Evolutionary conservation across 2,888 invertebrate genomes (phyloP).

Genomic region (Agrochola lota): DNA sequence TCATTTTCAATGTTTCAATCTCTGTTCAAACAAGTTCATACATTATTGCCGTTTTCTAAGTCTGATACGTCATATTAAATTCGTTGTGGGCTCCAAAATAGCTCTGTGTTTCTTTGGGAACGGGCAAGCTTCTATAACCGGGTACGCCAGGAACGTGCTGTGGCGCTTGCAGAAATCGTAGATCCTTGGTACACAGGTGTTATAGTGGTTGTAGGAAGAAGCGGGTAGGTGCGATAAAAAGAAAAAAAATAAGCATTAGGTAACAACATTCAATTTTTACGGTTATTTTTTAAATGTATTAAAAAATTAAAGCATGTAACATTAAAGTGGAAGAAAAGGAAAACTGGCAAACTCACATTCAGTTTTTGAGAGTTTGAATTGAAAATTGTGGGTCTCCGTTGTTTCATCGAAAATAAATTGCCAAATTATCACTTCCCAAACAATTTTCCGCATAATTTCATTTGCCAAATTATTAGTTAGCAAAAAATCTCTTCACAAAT

Average conservation of each 20-base stretch:
- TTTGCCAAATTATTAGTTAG: no score
- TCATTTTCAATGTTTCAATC: conserved; percentile 16
- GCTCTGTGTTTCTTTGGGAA: conserved; percentile 19
- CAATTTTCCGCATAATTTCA: no score
- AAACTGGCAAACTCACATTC: background rate
- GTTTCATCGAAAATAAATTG: no score
- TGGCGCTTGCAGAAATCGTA: conserved; percentile 26
- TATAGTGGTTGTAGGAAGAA: conserved; percentile 51
- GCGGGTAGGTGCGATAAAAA: conserved; percentile 47
- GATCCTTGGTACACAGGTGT: conserved; percentile 43
- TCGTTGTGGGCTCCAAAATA: conserved; percentile 27
- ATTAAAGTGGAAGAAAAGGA: background rate
- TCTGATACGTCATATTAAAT: conserved; percentile 1
- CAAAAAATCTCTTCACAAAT: no score
- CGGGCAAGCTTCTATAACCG: conserved; percentile 20
- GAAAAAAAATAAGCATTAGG: conserved; percentile 37
- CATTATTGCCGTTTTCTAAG: conserved; percentile 10
- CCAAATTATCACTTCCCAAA: no score
- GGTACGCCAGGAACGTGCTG: conserved; percentile 25
- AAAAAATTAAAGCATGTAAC: background rate
- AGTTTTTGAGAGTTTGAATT: background rate
- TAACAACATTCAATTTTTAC: background rate
- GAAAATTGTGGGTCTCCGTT: no score
- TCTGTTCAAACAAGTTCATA: conserved; percentile 7
- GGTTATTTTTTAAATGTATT: background rate